Conservation (phyloP, 2,888 invertebrate species). For the Nephrocerus scutellatus region DNA sequence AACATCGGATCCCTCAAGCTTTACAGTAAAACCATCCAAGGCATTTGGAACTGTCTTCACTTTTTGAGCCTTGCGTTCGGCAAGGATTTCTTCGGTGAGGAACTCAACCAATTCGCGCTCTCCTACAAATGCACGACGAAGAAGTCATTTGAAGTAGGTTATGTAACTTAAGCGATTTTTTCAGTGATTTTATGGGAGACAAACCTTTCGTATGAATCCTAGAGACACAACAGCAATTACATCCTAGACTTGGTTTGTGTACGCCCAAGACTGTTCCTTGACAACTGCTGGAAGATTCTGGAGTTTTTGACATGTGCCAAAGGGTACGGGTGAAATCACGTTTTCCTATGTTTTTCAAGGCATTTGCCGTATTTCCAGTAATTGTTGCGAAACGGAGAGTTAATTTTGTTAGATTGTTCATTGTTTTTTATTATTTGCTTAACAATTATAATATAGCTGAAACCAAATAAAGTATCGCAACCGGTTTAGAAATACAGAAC, state of each 20-base stretch:
- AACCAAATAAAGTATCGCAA: no score
- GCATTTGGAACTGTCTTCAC: slow-evolving; percentile 65
- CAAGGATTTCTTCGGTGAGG: slow-evolving; percentile 85
- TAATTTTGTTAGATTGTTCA: slow-evolving; percentile 63
- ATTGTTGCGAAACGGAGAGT: slow-evolving; percentile 50
- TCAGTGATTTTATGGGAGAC: slow-evolving; percentile 1
- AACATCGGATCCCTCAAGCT: slow-evolving; percentile 76
- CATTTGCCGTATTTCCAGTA: slow-evolving; percentile 24
- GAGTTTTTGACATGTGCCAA: slow-evolving; percentile 61
- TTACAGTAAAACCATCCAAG: slow-evolving; percentile 75
- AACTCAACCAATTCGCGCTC: slow-evolving; percentile 86
- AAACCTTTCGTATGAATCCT: slow-evolving; percentile 65
- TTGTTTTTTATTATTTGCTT: slow-evolving; percentile 45
- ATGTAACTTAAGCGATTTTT: slow-evolving; percentile 29
- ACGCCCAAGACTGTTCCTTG: slow-evolving; percentile 46
- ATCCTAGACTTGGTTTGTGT: slow-evolving; percentile 56
- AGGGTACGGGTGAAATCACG: slow-evolving; percentile 62
- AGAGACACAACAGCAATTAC: slow-evolving; percentile 62
- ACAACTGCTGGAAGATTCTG: slow-evolving; percentile 34
- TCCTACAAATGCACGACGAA: slow-evolving; percentile 51
- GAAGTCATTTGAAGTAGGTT: slow-evolving; percentile 38
- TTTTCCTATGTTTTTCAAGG: slow-evolving; percentile 46
- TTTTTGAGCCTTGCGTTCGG: slow-evolving; percentile 80
- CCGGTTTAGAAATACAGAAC: no score
- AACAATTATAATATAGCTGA: no score